Evolutionary conservation across 1,140 invertebrate species (phyloP).

Genomic region (Diorhabda sublineata): DNA sequence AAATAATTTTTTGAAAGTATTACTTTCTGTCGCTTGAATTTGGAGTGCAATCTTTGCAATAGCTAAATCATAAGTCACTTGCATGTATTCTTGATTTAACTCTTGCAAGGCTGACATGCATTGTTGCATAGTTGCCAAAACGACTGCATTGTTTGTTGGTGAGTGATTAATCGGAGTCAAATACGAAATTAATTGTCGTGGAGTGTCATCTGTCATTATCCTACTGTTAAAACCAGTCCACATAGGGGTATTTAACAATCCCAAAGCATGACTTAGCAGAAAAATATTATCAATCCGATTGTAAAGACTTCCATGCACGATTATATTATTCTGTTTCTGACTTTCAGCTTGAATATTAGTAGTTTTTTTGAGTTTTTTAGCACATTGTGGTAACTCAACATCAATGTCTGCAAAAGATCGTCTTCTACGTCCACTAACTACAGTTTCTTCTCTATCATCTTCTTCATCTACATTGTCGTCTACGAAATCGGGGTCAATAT

Average conservation of each 20-base stretch:
- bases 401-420: no score
- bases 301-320: neutral
- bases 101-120: no score
- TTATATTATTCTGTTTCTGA: no score
- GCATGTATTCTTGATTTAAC: no score
- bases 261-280: constrained; percentile 28
- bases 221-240: neutral
- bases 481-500: no score
- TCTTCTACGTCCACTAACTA: no score
- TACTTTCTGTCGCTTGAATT: constrained; percentile 20
- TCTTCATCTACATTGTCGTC: no score
- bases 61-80: no score
- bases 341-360: no score
- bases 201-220: constrained; percentile 11
- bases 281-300: constrained; percentile 22
- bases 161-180: constrained; percentile 37
- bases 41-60: constrained; percentile 46
- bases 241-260: constrained; percentile 30
- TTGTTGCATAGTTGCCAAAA: constrained; percentile 9
- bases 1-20: constrained; percentile 30
- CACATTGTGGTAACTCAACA: no score
- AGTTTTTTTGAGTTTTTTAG: no score
- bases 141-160: constrained; percentile 35
- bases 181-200: constrained; percentile 30
- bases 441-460: no score